phyloP scores from a whole-genome alignment of 2,113 vertebrate species.

The Chelonoidis abingdonii region DNA sequence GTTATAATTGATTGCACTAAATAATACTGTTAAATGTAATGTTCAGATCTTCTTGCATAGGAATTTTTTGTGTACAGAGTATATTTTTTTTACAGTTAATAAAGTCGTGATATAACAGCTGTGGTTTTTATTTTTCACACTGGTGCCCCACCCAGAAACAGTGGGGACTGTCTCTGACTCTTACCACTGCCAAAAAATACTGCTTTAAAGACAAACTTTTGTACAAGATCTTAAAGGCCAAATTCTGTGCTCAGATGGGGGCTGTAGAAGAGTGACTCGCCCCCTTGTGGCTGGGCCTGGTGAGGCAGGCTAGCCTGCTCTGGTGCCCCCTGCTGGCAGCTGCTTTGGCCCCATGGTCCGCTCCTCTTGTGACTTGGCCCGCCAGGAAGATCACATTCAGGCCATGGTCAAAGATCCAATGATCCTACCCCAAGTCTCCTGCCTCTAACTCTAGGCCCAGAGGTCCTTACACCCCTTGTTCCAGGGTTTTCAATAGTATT shows the following conservation, averaged over 20 bases:
- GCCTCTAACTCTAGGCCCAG: background rate
- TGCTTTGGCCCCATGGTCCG: background rate
- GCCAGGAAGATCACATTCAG: background rate
- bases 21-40: background rate
- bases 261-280: background rate
- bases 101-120: background rate
- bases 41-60: constrained; percentile 11
- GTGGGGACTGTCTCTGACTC: background rate
- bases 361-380: background rate
- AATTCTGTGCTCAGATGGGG: background rate
- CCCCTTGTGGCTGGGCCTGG: background rate
- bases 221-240: background rate
- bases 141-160: background rate
- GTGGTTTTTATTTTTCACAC: background rate
- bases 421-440: background rate
- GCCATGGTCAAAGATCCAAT: background rate
- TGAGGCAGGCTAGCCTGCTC: background rate
- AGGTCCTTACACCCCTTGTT: background rate
- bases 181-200: background rate
- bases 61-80: background rate
- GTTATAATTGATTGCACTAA: constrained; percentile 29
- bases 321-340: background rate
- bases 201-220: background rate
- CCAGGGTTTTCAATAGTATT: background rate
- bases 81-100: background rate